A percentile compares a stretch with the other conserved stretches of the same genome.
phyloP scores from a whole-genome alignment of 64 coral and sea anemone genomes.

The Trachythela sp. region DNA sequence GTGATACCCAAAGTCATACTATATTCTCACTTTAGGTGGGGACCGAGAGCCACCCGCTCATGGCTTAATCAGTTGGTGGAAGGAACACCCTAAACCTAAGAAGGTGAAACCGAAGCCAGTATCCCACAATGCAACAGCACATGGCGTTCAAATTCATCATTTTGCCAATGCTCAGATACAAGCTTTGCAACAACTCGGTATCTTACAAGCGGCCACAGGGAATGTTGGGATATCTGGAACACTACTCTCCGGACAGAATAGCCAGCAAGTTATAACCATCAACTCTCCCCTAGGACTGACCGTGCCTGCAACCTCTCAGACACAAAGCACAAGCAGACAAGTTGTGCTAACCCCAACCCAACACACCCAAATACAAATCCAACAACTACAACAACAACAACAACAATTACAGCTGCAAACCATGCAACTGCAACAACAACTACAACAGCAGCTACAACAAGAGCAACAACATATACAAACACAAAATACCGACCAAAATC shows the following conservation, averaged over 20 bases:
- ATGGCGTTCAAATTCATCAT: slow-evolving; percentile 60
- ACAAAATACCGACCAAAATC: neutral
- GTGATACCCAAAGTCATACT: too few relatives aligned
- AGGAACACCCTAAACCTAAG: slow-evolving; percentile 91
- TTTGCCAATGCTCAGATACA: slow-evolving; percentile 82
- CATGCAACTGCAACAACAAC: slow-evolving; percentile 41
- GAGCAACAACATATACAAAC: slow-evolving; percentile 7
- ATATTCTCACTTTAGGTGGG: slow-evolving; percentile 69
- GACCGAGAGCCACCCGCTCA: slow-evolving; percentile 92
- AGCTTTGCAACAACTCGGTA: slow-evolving; percentile 69
- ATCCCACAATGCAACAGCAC: slow-evolving; percentile 41
- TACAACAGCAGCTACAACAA: slow-evolving; percentile 43
- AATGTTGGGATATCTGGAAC: slow-evolving; percentile 75
- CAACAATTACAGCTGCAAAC: slow-evolving; percentile 24
- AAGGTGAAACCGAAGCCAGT: slow-evolving; percentile 83
- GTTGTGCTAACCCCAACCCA: slow-evolving; percentile 48
- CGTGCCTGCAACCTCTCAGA: neutral
- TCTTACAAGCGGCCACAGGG: slow-evolving; percentile 76
- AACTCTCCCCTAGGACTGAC: neutral
- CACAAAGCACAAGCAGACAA: slow-evolving; percentile 38
- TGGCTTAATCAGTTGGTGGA: slow-evolving; percentile 97
- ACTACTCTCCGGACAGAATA: slow-evolving; percentile 66
- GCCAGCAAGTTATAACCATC: slow-evolving; percentile 8
- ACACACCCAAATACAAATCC: slow-evolving; percentile 31
- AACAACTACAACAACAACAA: slow-evolving; percentile 40